Conservation (phyloP, 2,113 vertebrate species). For the Aplodontia rufa region DNA sequence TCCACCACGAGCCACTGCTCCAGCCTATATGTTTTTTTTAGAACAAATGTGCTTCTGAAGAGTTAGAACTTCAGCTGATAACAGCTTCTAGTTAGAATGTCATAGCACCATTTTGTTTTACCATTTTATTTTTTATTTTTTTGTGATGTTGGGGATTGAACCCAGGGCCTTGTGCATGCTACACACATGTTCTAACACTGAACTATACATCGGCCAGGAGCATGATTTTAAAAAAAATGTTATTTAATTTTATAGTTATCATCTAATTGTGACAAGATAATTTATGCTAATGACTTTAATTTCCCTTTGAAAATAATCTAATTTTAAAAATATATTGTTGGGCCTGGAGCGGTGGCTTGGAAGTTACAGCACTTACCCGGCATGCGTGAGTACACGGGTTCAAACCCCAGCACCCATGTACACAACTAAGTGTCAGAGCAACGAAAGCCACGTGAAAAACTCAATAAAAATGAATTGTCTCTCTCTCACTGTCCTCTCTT, state of each 20-base stretch:
- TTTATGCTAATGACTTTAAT: conserved; percentile 3
- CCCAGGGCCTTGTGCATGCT: background rate
- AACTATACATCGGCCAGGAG: too few species aligned
- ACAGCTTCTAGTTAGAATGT: background rate
- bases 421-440: too few species aligned
- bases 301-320: background rate
- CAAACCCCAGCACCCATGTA: too few species aligned
- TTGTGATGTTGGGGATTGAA: background rate
- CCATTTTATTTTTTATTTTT: background rate
- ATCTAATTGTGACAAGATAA: background rate
- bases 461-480: too few species aligned
- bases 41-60: background rate
- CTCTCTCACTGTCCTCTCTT: too few species aligned
- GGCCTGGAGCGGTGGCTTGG: too few species aligned
- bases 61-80: background rate
- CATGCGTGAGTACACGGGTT: too few species aligned
- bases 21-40: too few species aligned
- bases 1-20: too few species aligned
- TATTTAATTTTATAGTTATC: background rate
- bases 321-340: conserved; percentile 33
- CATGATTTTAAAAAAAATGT: background rate
- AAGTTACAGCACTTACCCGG: too few species aligned
- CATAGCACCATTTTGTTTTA: background rate
- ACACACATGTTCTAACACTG: background rate
- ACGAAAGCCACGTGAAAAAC: too few species aligned